Conservation (phyloP, 2,113 vertebrate genomes). For the Chaenogobius annularis region DNA sequence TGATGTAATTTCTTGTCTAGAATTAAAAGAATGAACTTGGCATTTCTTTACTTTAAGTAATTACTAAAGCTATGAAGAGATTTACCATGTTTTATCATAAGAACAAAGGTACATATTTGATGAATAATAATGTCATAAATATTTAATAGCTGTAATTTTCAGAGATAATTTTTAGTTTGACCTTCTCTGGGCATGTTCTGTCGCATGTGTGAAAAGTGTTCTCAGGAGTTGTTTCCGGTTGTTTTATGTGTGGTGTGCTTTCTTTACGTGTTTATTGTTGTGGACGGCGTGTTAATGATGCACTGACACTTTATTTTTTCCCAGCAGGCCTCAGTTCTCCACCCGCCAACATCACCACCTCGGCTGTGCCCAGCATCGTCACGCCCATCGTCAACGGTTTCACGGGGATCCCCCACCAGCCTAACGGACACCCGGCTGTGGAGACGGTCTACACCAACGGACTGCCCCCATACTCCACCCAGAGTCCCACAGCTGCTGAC, state of each 20-base stretch:
- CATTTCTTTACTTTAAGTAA: too few species aligned
- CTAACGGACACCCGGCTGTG: slow-evolving; percentile 89
- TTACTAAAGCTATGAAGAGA: too few species aligned
- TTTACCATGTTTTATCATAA: background rate
- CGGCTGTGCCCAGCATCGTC: slow-evolving; percentile 88
- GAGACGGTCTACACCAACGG: slow-evolving; percentile 95
- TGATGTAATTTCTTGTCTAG: too few species aligned
- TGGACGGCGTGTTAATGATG: background rate
- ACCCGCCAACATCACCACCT: slow-evolving; percentile 88
- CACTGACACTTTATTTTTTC: slow-evolving; percentile 14
- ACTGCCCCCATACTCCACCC: slow-evolving; percentile 93
- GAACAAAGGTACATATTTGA: too few species aligned
- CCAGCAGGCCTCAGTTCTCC: slow-evolving; percentile 91
- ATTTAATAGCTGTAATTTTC: too few species aligned
- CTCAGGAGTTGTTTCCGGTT: background rate
- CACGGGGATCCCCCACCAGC: slow-evolving; percentile 90
- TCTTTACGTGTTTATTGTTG: background rate
- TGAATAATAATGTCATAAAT: too few species aligned
- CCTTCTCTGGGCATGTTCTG: background rate
- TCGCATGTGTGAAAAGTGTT: background rate
- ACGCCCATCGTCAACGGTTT: slow-evolving; percentile 93
- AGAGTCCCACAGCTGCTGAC: slow-evolving; percentile 93
- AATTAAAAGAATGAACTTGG: too few species aligned
- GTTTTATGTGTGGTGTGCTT: background rate
- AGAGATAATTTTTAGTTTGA: background rate